phyloP scores from a whole-genome alignment of 1,140 invertebrate species.

The Aethina tumida region DNA sequence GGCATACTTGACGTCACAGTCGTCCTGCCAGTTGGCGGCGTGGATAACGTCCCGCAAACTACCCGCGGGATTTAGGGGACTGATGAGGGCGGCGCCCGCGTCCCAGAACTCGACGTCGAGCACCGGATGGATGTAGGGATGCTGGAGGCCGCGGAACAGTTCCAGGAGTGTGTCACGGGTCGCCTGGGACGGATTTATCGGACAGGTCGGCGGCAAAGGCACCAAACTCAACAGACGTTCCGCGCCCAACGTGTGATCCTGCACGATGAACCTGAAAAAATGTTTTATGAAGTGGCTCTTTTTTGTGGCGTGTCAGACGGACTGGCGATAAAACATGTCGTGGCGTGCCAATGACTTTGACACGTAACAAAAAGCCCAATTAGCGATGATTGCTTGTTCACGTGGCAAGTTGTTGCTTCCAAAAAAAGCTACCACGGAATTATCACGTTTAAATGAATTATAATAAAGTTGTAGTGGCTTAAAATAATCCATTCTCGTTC shows the following conservation, averaged over 20 bases:
- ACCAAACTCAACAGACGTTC: constrained; percentile 74
- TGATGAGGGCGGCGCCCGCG: constrained; percentile 56
- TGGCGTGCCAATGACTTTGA: no score
- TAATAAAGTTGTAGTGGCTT: no score
- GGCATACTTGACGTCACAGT: constrained; percentile 26
- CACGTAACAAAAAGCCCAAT: no score
- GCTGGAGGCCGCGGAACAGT: constrained; percentile 74
- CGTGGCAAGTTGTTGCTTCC: no score
- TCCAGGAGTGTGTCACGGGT: constrained; percentile 62
- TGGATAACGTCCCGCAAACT: constrained; percentile 85
- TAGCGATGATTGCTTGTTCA: no score
- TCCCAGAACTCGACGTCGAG: constrained; percentile 63
- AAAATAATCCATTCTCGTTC: no score
- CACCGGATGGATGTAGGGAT: constrained; percentile 85
- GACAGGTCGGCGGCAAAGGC: constrained; percentile 49
- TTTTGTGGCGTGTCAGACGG: no score
- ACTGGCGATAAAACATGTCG: no score
- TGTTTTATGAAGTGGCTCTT: no score
- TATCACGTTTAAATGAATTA: no score
- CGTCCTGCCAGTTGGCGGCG: constrained; percentile 27
- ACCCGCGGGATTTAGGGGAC: constrained; percentile 72
- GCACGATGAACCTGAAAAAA: constrained; percentile 59
- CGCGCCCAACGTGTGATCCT: constrained; percentile 67
- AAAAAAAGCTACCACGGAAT: no score
- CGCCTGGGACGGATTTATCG: constrained; percentile 35